Evolutionary conservation across 2,113 vertebrate genomes (phyloP).

Genomic region (cat (Felis catus)): F.catus_Fca126_mat1.0 CM031420.1:21738001-21738500

Average conservation of each 20-base stretch:
- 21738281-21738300: not conserved
- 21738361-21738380: too few species aligned
- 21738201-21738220: not conserved
- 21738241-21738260: not conserved
- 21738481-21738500: too few species aligned
- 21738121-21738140: not conserved
- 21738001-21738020: not conserved
- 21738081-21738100: not conserved
- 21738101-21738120: not conserved
- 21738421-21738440: too few species aligned
- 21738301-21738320: not conserved
- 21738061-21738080: not conserved
- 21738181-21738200: not conserved
- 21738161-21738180: not conserved
- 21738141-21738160: not conserved
- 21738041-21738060: not conserved
- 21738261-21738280: not conserved
- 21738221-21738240: not conserved
- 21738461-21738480: too few species aligned
- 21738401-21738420: too few species aligned
- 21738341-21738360: too few species aligned
- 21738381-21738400: too few species aligned
- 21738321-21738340: not conserved
- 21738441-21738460: too few species aligned
- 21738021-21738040: not conserved